phyloP scores from a whole-genome alignment of 2,888 invertebrate genomes.

The Eudemis profundana region DNA sequence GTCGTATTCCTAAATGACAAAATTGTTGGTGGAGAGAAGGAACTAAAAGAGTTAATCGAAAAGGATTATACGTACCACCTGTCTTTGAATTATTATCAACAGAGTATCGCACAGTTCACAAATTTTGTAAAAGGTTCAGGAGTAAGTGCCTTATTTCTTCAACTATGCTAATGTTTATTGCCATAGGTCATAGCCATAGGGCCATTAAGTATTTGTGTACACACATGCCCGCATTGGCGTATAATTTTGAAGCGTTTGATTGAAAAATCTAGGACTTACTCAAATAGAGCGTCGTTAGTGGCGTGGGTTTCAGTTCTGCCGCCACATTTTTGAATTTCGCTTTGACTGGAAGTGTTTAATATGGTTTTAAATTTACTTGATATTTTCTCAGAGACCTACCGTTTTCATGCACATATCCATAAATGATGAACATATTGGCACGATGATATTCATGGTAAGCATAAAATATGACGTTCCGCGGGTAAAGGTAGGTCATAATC shows the following conservation, averaged over 20 bases:
- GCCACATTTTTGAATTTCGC: no score
- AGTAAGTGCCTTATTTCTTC: conserved; percentile 58
- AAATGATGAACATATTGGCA: conserved; percentile 73
- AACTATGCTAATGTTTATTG: neutral
- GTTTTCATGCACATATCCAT: conserved; percentile 84
- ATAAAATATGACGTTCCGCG: neutral
- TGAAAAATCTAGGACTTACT: no score
- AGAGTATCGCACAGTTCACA: conserved; percentile 72
- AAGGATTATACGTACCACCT: conserved; percentile 75
- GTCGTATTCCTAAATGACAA: conserved; percentile 79
- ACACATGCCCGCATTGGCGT: no score
- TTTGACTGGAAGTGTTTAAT: no score
- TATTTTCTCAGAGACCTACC: conserved; percentile 77
- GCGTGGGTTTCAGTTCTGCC: no score
- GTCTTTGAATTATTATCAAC: conserved; percentile 73
- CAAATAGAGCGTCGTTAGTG: no score
- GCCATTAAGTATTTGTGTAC: no score
- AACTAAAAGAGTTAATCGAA: conserved; percentile 74
- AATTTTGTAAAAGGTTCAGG: conserved; percentile 72
- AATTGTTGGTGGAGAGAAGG: conserved; percentile 82
- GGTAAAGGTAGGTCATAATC: no score
- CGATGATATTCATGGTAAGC: conserved; percentile 86
- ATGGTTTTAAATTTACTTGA: neutral
- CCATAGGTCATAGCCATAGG: no score
- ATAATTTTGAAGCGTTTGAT: no score